Evolutionary conservation across 2,888 invertebrate species (phyloP), one percentile per base, ranked within the genome.

Genomic region (Hermodice carunculata): DNA sequence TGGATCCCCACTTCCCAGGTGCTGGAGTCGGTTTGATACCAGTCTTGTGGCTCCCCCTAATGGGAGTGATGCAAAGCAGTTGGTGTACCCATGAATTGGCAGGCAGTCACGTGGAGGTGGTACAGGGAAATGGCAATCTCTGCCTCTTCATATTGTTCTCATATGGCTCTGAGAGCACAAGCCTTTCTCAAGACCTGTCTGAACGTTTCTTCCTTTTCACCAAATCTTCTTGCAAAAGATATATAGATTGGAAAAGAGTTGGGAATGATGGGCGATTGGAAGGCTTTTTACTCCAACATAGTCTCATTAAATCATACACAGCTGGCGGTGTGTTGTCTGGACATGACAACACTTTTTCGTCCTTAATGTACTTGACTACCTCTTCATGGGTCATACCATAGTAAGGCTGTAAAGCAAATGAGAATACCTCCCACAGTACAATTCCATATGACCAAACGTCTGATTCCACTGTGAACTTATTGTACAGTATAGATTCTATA

Each of bases 371-470:
- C 81, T 93, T 93, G 17, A 96, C 94, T 34, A 98, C 97, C 88
- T 98, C 96, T 85, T 96, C 96, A 83, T 98, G 97, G 14, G 96
- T 96, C 93, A 96, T 93, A 4, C 96, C 97, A 85, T 95, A 96
- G 83, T 98, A 98, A 8, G 98, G 98, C 86, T 98, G 97, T 68
- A 96, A 88, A 28, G 96, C 96, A 87, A 95, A 97, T 51, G 96
- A 94, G 86, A 96, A 97, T 81, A 97, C 94, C 88, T 98, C 98
- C 97, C 97, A 98, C 46, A 97, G 88, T 81, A 95, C 94, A 22
- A 98, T 95, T 57, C 96, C 98, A 87, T 93, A 98, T 17, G 97
- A 96, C 97, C 97, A 98, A 1, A 98, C 95, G 87, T 98, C 98
- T 14, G 96, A 95, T 85, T 97, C 96, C 68, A 94, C 90, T 17